These are phyloP conservation scores for Trichomycterus rosablanca DNA, from an alignment of 2,113 vertebrate genomes.

Conservation along the genomic window DNA sequence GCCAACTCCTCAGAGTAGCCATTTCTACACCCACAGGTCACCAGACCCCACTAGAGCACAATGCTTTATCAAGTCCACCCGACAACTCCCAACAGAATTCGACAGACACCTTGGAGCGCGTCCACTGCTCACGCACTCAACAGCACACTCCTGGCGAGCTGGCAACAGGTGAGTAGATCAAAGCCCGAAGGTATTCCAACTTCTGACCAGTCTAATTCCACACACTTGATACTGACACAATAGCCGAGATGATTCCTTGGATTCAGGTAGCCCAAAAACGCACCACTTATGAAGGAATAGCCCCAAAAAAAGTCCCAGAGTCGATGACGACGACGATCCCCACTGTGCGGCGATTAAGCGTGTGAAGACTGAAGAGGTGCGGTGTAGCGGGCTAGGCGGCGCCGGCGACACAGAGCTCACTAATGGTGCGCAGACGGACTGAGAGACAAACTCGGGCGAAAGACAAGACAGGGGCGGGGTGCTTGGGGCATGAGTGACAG, in stretches of 20 bases:
- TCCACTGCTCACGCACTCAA: constrained; percentile 38
- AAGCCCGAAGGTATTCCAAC: constrained; percentile 58
- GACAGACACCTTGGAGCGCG: constrained; percentile 41
- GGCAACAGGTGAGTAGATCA: constrained; percentile 46
- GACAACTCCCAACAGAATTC: constrained; percentile 16
- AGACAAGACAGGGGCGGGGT: constrained; percentile 65
- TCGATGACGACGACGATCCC: constrained; percentile 28
- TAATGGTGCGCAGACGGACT: constrained; percentile 65
- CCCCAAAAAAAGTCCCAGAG: constrained; percentile 13
- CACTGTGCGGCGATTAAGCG: constrained; percentile 38
- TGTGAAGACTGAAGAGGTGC: constrained; percentile 54
- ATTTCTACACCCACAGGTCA: constrained; percentile 53
- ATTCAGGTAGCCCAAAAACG: constrained; percentile 37
- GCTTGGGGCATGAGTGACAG: constrained; percentile 66
- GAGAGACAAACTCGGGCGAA: constrained; percentile 64
- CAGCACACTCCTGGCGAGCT: constrained; percentile 38
- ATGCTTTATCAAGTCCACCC: constrained; percentile 53
- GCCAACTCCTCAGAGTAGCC: constrained; percentile 71
- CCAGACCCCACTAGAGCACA: constrained; percentile 51
- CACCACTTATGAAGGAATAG: constrained; percentile 2
- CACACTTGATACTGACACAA: constrained; percentile 54
- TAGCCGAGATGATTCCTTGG: constrained; percentile 47
- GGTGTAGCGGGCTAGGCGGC: constrained; percentile 56
- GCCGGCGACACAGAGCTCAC: constrained; percentile 60
- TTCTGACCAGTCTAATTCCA: constrained; percentile 42